phyloP scores from a whole-genome alignment of 1,140 invertebrate species.

The Microplitis demolitor region DNA sequence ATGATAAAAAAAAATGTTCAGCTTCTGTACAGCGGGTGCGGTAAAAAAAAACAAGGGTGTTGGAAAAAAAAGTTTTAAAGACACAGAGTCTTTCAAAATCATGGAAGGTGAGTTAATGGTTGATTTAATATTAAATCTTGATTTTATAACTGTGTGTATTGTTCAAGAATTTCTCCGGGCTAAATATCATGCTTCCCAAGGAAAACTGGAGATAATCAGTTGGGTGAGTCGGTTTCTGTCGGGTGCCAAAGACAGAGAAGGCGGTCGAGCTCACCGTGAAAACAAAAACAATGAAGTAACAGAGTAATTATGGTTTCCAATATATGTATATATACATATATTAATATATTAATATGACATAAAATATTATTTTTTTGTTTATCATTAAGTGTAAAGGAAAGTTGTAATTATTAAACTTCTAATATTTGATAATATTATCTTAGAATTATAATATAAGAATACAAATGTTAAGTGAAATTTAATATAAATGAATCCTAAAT shows the following conservation, averaged over 20 bases:
- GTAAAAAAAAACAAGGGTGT: neutral
- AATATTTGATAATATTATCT: too few relatives aligned
- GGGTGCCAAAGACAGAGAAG: neutral
- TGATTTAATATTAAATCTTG: neutral
- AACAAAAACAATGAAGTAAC: neutral
- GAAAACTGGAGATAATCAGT: neutral
- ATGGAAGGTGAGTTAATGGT: conserved; percentile 18
- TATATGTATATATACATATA: too few relatives aligned
- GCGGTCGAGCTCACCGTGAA: neutral
- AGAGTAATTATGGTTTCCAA: neutral
- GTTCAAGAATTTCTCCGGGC: neutral
- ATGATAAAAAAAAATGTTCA: neutral
- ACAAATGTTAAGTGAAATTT: too few relatives aligned
- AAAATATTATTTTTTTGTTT: too few relatives aligned
- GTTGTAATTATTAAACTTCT: too few relatives aligned
- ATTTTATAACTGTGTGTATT: neutral
- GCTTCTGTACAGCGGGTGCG: neutral
- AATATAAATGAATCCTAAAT: too few relatives aligned
- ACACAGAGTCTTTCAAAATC: conserved; percentile 16
- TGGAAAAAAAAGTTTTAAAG: neutral
- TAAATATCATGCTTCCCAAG: neutral
- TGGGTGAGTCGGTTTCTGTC: neutral
- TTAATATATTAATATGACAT: too few relatives aligned
- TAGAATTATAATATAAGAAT: too few relatives aligned
- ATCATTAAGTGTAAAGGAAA: too few relatives aligned